phyloP scores from a whole-genome alignment of 1,140 invertebrate genomes.

The Spodoptera litura region DNA sequence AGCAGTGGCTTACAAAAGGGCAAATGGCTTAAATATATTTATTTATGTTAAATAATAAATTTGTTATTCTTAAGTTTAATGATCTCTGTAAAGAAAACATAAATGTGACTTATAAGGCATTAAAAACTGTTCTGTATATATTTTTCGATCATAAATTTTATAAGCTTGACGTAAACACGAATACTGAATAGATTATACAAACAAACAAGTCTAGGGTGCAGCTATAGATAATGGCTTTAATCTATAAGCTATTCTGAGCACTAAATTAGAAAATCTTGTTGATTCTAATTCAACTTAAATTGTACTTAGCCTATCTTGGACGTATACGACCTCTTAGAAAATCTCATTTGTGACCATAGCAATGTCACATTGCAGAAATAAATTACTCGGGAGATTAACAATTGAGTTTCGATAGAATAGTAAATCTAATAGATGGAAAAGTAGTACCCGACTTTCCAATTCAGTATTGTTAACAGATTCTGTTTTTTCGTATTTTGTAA shows the following conservation, averaged over 20 bases:
- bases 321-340: too few relatives aligned
- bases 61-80: conserved; percentile 15
- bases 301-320: not conserved
- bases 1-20: too few relatives aligned
- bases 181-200: conserved; percentile 1
- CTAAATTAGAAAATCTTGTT: not conserved
- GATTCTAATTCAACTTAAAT: not conserved
- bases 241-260: not conserved
- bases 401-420: too few relatives aligned
- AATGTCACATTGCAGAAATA: too few relatives aligned
- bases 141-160: not conserved
- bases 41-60: not conserved
- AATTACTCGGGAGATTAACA: too few relatives aligned
- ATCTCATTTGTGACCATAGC: too few relatives aligned
- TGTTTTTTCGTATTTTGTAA: too few relatives aligned
- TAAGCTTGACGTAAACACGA: not conserved
- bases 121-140: conserved; percentile 8
- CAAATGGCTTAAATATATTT: too few relatives aligned
- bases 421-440: too few relatives aligned
- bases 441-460: too few relatives aligned
- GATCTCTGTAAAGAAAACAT: not conserved
- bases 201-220: not conserved
- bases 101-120: not conserved
- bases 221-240: not conserved
- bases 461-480: too few relatives aligned